Evolutionary conservation across 2,113 vertebrate genomes (phyloP).

Genomic region (Machaerirhynchus nigripectus): DNA sequence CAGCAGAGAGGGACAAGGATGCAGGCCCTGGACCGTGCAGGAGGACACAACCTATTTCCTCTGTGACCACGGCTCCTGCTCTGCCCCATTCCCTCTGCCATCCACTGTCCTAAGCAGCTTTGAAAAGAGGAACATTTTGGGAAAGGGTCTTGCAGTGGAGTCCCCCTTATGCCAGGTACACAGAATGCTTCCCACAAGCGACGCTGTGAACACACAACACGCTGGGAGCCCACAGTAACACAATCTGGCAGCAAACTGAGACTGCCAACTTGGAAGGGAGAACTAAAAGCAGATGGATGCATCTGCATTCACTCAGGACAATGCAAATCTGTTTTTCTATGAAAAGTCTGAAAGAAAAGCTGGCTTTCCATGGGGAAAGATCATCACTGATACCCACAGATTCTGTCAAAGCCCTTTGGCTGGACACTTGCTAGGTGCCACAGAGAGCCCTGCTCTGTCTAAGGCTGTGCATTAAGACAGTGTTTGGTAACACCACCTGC

Average conservation of each 20-base stretch:
- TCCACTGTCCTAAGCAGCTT: neutral
- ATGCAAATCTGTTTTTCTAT: slow-evolving; percentile 31
- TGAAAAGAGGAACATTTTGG: neutral
- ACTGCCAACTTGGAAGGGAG: slow-evolving; percentile 53
- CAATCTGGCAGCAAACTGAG: slow-evolving; percentile 3
- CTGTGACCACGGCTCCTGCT: neutral
- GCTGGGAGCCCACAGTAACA: slow-evolving; percentile 20
- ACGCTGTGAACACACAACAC: neutral
- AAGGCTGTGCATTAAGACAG: neutral
- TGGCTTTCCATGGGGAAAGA: neutral
- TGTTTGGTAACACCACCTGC: neutral
- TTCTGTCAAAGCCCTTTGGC: neutral
- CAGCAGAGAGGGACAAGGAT: neutral
- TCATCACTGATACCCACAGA: neutral
- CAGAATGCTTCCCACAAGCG: slow-evolving; percentile 3
- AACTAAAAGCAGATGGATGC: slow-evolving; percentile 54
- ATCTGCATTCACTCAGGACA: slow-evolving; percentile 54
- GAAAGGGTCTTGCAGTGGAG: neutral
- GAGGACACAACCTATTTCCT: neutral
- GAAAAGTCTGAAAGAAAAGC: slow-evolving; percentile 4
- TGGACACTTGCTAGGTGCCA: neutral
- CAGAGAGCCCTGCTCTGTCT: neutral
- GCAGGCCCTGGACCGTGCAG: neutral
- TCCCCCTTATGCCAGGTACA: slow-evolving; percentile 8
- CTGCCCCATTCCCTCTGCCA: neutral